Conservation (phyloP, 2,797 vertebrate genomes). For the Ctenosaura bakeri region DNA sequence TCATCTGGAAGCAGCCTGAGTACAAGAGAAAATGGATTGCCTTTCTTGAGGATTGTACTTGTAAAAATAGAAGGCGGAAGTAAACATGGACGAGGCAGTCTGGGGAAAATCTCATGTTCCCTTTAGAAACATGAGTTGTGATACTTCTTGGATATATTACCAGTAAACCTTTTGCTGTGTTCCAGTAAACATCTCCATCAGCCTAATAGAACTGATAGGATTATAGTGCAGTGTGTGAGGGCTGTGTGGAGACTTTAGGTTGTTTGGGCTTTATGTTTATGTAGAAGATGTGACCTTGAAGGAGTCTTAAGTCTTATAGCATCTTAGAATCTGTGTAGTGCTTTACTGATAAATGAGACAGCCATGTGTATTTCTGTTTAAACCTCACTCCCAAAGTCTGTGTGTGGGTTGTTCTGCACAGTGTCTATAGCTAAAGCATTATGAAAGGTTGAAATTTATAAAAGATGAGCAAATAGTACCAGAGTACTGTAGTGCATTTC, state of each 20-base stretch:
- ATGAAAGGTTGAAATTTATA: conserved; percentile 27
- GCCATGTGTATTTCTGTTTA: conserved; percentile 3
- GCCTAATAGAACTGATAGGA: not conserved
- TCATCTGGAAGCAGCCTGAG: not conserved
- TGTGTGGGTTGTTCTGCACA: fast-evolving
- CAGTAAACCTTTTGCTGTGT: not conserved
- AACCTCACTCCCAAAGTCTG: conserved; percentile 7
- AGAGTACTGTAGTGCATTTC: conserved; percentile 28
- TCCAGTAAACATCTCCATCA: not conserved
- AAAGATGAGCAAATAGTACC: conserved; percentile 18
- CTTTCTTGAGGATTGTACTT: not conserved
- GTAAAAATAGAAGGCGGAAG: not conserved
- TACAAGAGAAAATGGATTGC: not conserved
- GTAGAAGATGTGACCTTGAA: not conserved
- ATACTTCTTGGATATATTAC: not conserved
- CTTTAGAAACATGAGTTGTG: not conserved
- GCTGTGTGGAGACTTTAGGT: not conserved
- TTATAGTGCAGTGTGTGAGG: not conserved
- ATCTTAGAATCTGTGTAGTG: not conserved
- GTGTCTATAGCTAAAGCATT: conserved; percentile 20
- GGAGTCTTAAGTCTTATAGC: not conserved
- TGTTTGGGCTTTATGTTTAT: not conserved
- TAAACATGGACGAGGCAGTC: not conserved
- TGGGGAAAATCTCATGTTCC: not conserved
- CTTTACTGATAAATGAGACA: not conserved